Base-by-base conservation (phyloP, 2,888 invertebrate genomes). In the Odontothrips loti region DNA sequence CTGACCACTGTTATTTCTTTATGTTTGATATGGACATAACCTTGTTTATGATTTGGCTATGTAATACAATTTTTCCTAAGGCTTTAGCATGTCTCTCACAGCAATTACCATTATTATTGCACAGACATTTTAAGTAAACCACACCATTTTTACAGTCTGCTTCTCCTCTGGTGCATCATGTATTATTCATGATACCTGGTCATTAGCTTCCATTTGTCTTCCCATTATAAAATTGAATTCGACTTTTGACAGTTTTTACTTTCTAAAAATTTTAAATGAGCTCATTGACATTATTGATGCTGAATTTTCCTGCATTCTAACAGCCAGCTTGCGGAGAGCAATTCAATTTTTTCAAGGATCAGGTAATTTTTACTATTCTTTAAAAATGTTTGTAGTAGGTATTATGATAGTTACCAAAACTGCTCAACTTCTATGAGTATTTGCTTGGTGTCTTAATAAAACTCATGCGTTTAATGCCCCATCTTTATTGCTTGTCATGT, bases 321-420 rank as follows among this genome's bases (percentile, higher is more conserved):
- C 68, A 75, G 68, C 23, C 68, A 75, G 27, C 68, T 75, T 75
- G 23, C 10, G 68, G 68, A 75, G 68, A 23, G 27, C 27, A 75
- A 75, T 75, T 75, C 68, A 75, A 75, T 27, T 23, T 75, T 75
- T 75, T 11, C 27, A 75, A 75, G 27, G 27, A 23, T 75, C 68
- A 75, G 68, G 68, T 75, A 75, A 75, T 75, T 75, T 75, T 10
- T 23, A 23, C 27, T 1, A 27, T 68, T 68, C 8, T 68, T 20
- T 68, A 20, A 68, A 23, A 11, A 11, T 23, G 6, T 6, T 23
- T 23, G 0, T 68, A 23, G 11, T 23, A 23, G 58, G n/a, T 58
- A 11, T 58, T 58, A 58, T 15, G 10, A 58, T n/a, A 17, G 11
- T 58, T 17, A 10, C 58, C 58, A 43, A 43, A 43, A 43, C 34